These are phyloP conservation scores for Salarias fasciatus DNA, from an alignment of 2,797 vertebrate species.

Conservation along the genomic window DNA sequence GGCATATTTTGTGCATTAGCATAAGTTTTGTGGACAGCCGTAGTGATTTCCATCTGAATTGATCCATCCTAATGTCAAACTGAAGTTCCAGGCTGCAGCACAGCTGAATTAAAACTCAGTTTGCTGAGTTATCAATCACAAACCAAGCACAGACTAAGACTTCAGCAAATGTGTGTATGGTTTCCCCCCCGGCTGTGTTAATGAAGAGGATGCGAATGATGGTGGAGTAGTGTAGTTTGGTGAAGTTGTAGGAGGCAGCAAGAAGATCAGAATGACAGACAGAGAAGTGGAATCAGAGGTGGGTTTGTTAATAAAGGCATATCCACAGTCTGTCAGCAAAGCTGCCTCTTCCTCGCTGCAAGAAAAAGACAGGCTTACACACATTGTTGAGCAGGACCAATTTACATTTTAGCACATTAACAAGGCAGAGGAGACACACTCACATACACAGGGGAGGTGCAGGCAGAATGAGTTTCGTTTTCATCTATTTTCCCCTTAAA, in stretches of 20 bases:
- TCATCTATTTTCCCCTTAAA: slow-evolving; percentile 74
- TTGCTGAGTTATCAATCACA: slow-evolving; percentile 5
- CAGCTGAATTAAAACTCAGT: background rate
- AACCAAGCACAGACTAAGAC: background rate
- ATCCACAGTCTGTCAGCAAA: slow-evolving; percentile 55
- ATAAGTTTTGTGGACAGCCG: too few species aligned
- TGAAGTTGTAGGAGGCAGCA: slow-evolving; percentile 11
- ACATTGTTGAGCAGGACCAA: slow-evolving; percentile 57
- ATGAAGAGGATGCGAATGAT: slow-evolving; percentile 2
- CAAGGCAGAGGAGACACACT: slow-evolving; percentile 49
- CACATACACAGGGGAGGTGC: slow-evolving; percentile 50
- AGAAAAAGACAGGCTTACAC: slow-evolving; percentile 44
- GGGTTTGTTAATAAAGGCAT: slow-evolving; percentile 62
- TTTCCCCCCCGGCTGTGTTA: slow-evolving; percentile 7
- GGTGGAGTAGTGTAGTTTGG: slow-evolving; percentile 4
- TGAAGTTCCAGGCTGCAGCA: too few species aligned
- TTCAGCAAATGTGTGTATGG: background rate
- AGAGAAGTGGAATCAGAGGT: slow-evolving; percentile 40
- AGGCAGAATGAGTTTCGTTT: slow-evolving; percentile 64
- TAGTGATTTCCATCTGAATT: slow-evolving; percentile 2
- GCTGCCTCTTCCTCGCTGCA: slow-evolving; percentile 39
- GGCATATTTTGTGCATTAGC: too few species aligned
- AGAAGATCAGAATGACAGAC: slow-evolving; percentile 17
- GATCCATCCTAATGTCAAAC: background rate
- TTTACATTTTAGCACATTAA: slow-evolving; percentile 79